Evolutionary conservation across 2,797 vertebrate genomes (phyloP).

Genomic region (Rhincodon typus): DNA sequence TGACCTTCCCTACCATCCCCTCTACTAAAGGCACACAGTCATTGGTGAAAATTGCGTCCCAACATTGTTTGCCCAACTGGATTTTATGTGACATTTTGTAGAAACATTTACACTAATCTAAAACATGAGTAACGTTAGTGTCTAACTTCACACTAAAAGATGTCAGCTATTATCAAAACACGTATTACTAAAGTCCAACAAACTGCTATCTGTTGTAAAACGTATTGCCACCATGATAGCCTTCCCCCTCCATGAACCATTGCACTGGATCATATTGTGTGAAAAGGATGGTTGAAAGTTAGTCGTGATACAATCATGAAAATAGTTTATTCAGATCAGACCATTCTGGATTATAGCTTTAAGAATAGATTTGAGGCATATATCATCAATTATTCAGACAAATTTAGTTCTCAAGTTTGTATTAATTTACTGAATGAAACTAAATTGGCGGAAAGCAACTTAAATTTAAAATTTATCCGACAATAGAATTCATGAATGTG

Average conservation of each 20-base stretch:
- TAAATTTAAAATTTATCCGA: neutral
- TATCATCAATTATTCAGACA: neutral
- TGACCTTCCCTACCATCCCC: neutral
- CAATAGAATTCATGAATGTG: neutral
- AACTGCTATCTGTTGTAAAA: neutral
- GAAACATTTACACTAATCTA: neutral
- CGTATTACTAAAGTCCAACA: neutral
- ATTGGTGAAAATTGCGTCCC: neutral
- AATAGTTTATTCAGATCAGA: neutral
- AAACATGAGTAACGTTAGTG: neutral
- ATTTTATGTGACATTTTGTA: neutral
- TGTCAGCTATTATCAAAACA: neutral
- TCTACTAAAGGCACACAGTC: neutral
- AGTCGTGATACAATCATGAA: neutral
- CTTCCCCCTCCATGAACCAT: neutral
- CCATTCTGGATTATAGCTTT: neutral
- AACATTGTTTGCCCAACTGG: neutral
- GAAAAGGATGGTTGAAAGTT: neutral
- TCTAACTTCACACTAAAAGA: neutral
- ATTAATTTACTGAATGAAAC: neutral
- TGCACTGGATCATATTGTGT: neutral
- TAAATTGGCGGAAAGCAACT: neutral
- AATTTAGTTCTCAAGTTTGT: neutral
- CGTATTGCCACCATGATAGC: neutral
- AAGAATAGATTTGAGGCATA: neutral